phyloP scores from a whole-genome alignment of 2,888 invertebrate species.

The Parelbella ahira region DNA sequence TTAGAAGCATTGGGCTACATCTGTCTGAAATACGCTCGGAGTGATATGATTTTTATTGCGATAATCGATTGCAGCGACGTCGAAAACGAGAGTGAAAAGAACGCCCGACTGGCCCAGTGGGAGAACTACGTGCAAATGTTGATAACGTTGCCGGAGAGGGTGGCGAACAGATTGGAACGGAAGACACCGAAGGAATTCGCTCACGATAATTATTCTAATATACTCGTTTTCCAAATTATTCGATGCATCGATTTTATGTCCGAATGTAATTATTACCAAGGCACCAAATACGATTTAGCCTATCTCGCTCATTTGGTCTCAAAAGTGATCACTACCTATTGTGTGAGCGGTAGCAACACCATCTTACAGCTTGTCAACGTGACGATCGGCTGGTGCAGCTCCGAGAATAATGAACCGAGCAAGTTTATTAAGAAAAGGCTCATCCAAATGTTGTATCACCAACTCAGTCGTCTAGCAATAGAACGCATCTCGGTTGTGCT shows the following conservation, averaged over 20 bases:
- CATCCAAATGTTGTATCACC: constrained; percentile 72
- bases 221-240: constrained; percentile 81
- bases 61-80: constrained; percentile 54
- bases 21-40: constrained; percentile 71
- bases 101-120: constrained; percentile 53
- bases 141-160: constrained; percentile 84
- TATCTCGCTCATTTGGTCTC: constrained; percentile 80
- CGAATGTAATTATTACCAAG: constrained; percentile 50
- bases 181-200: constrained; percentile 81
- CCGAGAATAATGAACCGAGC: constrained; percentile 42
- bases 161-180: constrained; percentile 84
- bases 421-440: constrained; percentile 60
- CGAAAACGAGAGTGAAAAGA: constrained; percentile 28
- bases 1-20: constrained; percentile 59
- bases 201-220: constrained; percentile 77
- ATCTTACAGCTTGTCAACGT: constrained; percentile 77
- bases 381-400: constrained; percentile 73
- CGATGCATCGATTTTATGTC: constrained; percentile 82
- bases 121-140: constrained; percentile 81
- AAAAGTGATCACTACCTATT: constrained; percentile 81
- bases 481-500: constrained; percentile 79
- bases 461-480: constrained; percentile 80
- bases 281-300: constrained; percentile 53
- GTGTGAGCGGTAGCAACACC: constrained; percentile 63
- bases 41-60: constrained; percentile 79